Evolutionary conservation across 2,113 vertebrate species (phyloP).

Genomic region (Polyodon spathula): DNA sequence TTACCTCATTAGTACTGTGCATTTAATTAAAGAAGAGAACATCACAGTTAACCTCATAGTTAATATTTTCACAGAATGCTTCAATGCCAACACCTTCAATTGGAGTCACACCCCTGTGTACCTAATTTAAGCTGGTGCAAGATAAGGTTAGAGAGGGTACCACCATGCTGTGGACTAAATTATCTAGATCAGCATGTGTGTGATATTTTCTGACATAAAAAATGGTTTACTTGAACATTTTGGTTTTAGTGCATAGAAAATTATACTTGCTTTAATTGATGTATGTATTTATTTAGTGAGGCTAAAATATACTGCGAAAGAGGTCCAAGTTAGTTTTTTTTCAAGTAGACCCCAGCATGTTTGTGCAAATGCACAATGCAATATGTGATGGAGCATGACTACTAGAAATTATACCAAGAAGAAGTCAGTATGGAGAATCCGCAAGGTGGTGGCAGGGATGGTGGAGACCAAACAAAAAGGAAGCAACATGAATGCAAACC

Average conservation of each 20-base stretch:
- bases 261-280: too few species aligned
- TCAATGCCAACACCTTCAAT: constrained; percentile 91
- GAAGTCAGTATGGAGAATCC: too few species aligned
- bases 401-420: too few species aligned
- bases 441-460: too few species aligned
- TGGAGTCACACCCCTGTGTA: constrained; percentile 91
- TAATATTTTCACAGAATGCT: constrained; percentile 93
- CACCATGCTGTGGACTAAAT: constrained; percentile 66
- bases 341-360: too few species aligned
- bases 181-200: constrained; percentile 54
- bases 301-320: too few species aligned
- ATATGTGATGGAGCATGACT: too few species aligned
- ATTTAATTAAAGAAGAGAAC: constrained; percentile 97
- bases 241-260: neutral
- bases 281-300: too few species aligned
- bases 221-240: constrained; percentile 32
- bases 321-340: too few species aligned
- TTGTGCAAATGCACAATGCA: too few species aligned
- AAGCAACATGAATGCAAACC: too few species aligned
- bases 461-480: too few species aligned
- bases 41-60: constrained; percentile 93
- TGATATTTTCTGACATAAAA: constrained; percentile 38
- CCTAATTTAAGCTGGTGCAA: constrained; percentile 79
- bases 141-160: constrained; percentile 72
- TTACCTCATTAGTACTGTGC: constrained; percentile 96